Percentiles rank a stretch among this genome's conserved stretches.
Evolutionary conservation across 2,797 vertebrate genomes (phyloP).

Genomic region (Sebastiscus tertius): DNA sequence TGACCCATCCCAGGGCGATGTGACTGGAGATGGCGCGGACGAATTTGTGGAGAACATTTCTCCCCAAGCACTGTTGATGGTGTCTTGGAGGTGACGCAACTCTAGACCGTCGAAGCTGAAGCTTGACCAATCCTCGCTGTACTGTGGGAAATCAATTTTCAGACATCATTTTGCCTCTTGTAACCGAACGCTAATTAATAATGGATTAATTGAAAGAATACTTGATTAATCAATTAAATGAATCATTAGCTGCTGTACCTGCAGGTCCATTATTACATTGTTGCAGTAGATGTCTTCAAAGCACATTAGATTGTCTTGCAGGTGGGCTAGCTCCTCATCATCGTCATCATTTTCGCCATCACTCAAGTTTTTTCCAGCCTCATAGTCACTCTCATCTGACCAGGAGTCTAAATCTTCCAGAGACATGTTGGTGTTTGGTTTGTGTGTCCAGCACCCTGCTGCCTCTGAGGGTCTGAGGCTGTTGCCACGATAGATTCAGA

Average conservation of each 20-base stretch:
- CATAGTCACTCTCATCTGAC: conserved; percentile 5
- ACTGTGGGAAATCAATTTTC: neutral
- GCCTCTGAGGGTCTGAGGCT: neutral
- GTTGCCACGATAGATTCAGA: neutral
- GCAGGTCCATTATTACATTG: neutral
- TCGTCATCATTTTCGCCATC: accelerated
- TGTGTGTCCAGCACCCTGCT: neutral
- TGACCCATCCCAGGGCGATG: accelerated
- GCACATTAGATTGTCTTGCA: neutral
- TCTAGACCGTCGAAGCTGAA: accelerated
- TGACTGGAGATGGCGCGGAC: accelerated
- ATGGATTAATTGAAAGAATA: neutral
- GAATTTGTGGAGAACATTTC: accelerated
- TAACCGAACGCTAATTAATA: neutral
- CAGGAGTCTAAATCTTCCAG: neutral
- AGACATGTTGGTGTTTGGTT: conserved; percentile 18
- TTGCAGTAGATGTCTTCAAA: conserved; percentile 36
- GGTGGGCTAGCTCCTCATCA: accelerated
- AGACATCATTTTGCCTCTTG: accelerated
- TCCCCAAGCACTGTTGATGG: accelerated
- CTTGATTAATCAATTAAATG: neutral
- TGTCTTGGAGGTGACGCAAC: neutral
- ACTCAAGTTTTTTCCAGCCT: neutral
- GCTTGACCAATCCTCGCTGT: accelerated
- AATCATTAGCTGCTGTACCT: neutral